Base-by-base conservation (phyloP, 2,888 invertebrate genomes). In the Agrochola macilenta region DNA sequence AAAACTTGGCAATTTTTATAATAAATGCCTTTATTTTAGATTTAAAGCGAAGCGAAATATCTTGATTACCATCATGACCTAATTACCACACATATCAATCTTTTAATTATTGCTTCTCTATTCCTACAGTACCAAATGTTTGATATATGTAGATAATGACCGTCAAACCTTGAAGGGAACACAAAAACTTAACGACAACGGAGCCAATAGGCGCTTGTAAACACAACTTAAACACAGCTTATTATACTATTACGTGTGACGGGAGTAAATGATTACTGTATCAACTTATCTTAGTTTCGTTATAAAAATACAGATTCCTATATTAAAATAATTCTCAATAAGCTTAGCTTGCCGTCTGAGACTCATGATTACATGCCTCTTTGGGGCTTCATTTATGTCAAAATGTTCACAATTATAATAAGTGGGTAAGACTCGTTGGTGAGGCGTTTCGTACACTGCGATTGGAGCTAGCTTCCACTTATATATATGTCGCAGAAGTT, bases 271-370 rank as follows among this genome's bases (percentile, higher is more conserved):
- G 91, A 92, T 92, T 89, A 89, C 86, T 87, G 86, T 89, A 87
- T 89, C 90, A 94, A 95, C 89, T 88, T 88, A 95, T 91, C 92
- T 95, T 94, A 95, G 92, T 92, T 91, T 91, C 90, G 89, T 94
- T 96, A 96, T 93, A 96, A 96, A 95, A 96, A 96, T 96, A 96
- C 96, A 95, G 95, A 94, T 95, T 93, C 94, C 93, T 95, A 95
- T 94, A 93, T 94, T 94, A 93, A 95, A 95, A 89, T 90, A 94
- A 95, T 94, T 94, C 93, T 95, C 94, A 92, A 94, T 92, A 94
- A 94, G 94, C 93, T 94, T 95, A 95, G 95, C 95, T 95, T 95
- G 95, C 94, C 95, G 90, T 93, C 92, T 94, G 96, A 95, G 95
- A 95, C 95, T 95, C 95, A 91, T 91, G 90, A 90, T 88, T 92